Evolutionary conservation across 2,888 invertebrate species (phyloP), one percentile per base, ranked within the genome.

Genomic region (Tridacna gigas): DNA sequence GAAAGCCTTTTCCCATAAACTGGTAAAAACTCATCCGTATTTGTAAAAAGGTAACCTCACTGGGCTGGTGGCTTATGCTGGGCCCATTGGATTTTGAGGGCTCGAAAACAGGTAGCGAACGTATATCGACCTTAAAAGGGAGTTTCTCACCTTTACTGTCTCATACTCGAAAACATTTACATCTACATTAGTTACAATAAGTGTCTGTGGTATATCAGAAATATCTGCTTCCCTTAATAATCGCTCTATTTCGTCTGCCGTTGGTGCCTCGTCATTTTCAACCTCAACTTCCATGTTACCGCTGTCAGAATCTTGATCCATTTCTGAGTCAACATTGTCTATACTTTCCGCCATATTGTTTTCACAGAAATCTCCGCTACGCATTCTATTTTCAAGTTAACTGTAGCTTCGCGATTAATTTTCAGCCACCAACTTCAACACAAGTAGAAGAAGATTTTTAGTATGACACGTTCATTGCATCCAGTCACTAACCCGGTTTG

Each of bases 171-270:
- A 94, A n/a, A 94, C 90, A 74, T 79, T 78, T 15, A 86, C 83
- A 78, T 88, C 90, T n/a, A 94, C 89, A 83, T 93, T 93, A 45
- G 94, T 92, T 13, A 94, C 90, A 51, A 94, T 94, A 9, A 94
- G 71, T 25, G 90, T 90, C 81, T 91, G 89, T n/a, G 93, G 92
- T 77, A 92, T 84, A 80, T 90, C 91, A 45, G 84, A 87, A 79
- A 84, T 83, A 61, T 87, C 87, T 18, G 84, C 77, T 60, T 87
- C 87, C 74, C 83, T 87, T 26, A 87, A 65, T 4, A 87, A 67
- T 80, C 77, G 78, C 48, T 85, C 87, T 15, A 87, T 81, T 74
- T 79, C 86, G 37, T 80, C 84, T 65, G 81, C 86, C 69, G 85
- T 82, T 0, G 87, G 87, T 0, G 82, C 74, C 18, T 74, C 73